A percentile compares a stretch with the other conserved stretches of the same genome.
Conservation (phyloP, 1,140 invertebrate species). For the Dreissena rostriformis region DNA sequence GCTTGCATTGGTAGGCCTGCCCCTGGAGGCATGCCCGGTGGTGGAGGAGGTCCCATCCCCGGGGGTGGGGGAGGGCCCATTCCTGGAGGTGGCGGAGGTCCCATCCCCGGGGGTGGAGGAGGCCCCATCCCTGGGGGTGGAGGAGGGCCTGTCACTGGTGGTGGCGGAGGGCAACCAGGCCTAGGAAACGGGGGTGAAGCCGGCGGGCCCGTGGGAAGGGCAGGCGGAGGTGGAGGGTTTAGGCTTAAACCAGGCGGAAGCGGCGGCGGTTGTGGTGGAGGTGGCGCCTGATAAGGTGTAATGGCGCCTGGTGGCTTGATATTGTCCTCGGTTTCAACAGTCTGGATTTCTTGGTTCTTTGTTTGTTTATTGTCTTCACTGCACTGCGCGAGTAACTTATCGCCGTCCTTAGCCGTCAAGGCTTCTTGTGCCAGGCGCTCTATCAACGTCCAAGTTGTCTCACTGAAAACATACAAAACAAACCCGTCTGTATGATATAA, state of each 20-base stretch:
- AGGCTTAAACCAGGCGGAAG: conserved; percentile 55
- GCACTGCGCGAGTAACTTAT: conserved; percentile 44
- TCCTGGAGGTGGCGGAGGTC: conserved; percentile 39
- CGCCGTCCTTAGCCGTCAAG: conserved; percentile 57
- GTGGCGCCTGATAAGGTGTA: not conserved
- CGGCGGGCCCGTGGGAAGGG: conserved; percentile 56
- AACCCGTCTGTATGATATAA: too few relatives aligned
- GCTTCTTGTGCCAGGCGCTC: conserved; percentile 70
- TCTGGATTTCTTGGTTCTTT: conserved; percentile 70
- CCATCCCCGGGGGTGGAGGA: conserved; percentile 4
- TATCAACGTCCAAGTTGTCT: conserved; percentile 70
- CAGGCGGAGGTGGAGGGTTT: conserved; percentile 64
- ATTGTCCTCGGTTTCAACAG: conserved; percentile 24
- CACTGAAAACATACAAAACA: conserved; percentile 59
- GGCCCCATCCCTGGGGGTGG: conserved; percentile 36
- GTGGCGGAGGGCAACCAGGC: conserved; percentile 52
- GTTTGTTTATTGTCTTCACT: conserved; percentile 21
- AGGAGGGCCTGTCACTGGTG: conserved; percentile 40
- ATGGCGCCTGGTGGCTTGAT: not conserved
- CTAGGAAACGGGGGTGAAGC: conserved; percentile 47
- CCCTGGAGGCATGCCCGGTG: conserved; percentile 33
- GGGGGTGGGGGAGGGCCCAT: conserved; percentile 46
- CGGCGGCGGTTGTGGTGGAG: conserved; percentile 75
- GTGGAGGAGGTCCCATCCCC: conserved; percentile 14
- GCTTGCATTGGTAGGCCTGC: not conserved